These are phyloP conservation scores for Himalopsyche japonica DNA, from an alignment of 2,888 invertebrate genomes.

Conservation along the genomic window DNA sequence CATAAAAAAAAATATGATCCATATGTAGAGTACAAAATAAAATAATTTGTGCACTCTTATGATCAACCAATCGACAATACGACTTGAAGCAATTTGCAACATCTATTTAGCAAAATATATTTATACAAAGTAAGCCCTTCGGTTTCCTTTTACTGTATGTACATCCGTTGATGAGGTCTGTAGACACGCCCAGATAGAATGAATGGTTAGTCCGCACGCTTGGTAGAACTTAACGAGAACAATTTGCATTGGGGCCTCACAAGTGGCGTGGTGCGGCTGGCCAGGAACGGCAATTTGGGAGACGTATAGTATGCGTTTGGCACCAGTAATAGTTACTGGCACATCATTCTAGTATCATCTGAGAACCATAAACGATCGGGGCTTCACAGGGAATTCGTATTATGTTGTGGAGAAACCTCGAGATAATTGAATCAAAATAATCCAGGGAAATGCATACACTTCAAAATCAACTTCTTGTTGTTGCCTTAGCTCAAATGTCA, in stretches of 20 bases:
- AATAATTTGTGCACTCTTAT: too few relatives aligned
- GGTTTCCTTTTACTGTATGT: not conserved
- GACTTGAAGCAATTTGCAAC: too few relatives aligned
- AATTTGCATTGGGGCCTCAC: not conserved
- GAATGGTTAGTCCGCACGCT: not conserved
- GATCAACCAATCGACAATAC: too few relatives aligned
- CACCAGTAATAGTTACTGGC: not conserved
- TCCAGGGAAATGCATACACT: too few relatives aligned
- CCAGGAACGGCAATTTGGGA: not conserved
- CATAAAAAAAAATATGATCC: too few relatives aligned
- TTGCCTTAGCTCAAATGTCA: too few relatives aligned
- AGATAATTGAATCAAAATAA: too few relatives aligned
- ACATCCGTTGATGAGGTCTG: not conserved
- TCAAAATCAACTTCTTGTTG: too few relatives aligned
- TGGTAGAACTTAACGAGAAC: not conserved
- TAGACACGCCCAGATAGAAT: not conserved
- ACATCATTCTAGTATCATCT: not conserved
- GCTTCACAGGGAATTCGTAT: too few relatives aligned
- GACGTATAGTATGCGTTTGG: not conserved
- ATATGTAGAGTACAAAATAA: too few relatives aligned
- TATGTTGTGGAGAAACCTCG: too few relatives aligned
- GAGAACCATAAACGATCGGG: too few relatives aligned
- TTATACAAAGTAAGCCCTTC: not conserved
- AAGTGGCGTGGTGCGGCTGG: not conserved
- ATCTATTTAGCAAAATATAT: not conserved